Evolutionary conservation across 2,888 invertebrate genomes (phyloP).

Genomic region (Limnephilus marmoratus): DNA sequence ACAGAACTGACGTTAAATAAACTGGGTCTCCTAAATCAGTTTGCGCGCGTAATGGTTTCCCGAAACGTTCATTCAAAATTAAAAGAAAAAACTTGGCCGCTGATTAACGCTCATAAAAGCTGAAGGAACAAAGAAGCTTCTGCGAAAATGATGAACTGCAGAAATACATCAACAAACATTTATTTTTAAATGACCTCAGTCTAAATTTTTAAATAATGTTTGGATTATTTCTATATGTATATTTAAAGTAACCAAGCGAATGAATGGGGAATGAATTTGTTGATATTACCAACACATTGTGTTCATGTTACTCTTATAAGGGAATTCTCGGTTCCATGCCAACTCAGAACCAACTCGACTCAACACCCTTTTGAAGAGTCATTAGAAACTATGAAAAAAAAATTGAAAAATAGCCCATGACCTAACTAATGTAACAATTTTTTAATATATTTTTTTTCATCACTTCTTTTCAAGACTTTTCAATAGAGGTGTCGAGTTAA

Average conservation of each 20-base stretch:
- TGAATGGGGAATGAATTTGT: neutral
- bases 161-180: neutral
- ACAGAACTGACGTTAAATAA: neutral
- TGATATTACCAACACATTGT: neutral
- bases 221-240: too few species aligned
- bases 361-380: too few species aligned
- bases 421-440: too few species aligned
- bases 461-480: too few species aligned
- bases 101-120: neutral
- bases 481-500: too few species aligned
- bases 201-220: neutral
- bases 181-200: neutral
- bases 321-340: too few species aligned
- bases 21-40: neutral
- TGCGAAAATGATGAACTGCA: neutral
- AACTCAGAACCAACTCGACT: too few species aligned
- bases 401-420: too few species aligned
- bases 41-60: neutral
- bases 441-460: too few species aligned
- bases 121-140: neutral
- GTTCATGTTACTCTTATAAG: neutral
- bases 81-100: neutral
- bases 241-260: too few species aligned
- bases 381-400: too few species aligned
- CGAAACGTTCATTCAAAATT: neutral